Conservation (phyloP, 2,797 vertebrate species). For the Esox masquinongy region DNA sequence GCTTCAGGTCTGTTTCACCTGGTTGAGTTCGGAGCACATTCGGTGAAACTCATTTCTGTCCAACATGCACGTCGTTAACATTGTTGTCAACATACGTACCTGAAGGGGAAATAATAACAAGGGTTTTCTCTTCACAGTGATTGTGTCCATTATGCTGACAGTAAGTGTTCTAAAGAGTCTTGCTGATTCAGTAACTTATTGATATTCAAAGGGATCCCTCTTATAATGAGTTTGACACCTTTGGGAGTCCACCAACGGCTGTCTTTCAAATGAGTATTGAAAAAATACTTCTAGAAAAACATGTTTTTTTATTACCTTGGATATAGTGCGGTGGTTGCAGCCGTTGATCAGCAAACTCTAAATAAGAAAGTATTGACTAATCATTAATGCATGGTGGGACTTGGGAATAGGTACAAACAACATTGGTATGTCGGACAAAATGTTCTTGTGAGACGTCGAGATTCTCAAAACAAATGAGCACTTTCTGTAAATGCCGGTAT, state of each 20-base stretch:
- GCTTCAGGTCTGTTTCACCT: not conserved
- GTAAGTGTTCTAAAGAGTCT: not conserved
- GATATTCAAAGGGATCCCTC: not conserved
- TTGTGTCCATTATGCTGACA: not conserved
- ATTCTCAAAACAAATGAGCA: slow-evolving; percentile 34
- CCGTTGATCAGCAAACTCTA: not conserved
- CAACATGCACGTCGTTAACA: not conserved
- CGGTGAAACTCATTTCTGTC: not conserved
- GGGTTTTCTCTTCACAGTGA: not conserved
- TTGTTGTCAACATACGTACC: not conserved
- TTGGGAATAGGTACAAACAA: not conserved
- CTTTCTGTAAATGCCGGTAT: slow-evolving; percentile 11
- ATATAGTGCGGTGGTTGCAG: not conserved
- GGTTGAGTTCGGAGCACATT: not conserved
- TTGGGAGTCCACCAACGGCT: not conserved
- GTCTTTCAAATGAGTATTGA: not conserved
- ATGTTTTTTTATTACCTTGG: not conserved
- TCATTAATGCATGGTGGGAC: not conserved
- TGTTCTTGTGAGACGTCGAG: slow-evolving; percentile 30
- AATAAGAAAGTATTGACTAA: not conserved
- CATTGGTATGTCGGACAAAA: slow-evolving; percentile 21
- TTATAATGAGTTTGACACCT: not conserved
- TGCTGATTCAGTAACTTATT: not conserved
- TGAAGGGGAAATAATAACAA: not conserved
- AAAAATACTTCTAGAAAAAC: not conserved